phyloP scores from a whole-genome alignment of 1,140 invertebrate genomes.

The Drosophila pachea region DNA sequence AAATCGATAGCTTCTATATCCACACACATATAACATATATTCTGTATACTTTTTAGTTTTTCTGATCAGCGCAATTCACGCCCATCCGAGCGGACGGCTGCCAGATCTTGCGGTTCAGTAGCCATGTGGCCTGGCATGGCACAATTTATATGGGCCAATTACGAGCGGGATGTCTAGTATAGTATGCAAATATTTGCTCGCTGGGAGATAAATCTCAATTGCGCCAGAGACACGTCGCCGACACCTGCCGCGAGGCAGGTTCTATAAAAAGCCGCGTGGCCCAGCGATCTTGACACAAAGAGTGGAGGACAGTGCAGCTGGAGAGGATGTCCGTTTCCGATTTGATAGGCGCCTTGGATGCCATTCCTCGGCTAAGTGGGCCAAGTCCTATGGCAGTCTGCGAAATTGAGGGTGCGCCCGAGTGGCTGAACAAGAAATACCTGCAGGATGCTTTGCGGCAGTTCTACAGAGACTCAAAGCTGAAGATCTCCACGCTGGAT shows the following conservation, averaged over 20 bases:
- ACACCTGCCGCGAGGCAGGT: constrained; percentile 14
- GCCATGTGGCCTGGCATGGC: constrained; percentile 1
- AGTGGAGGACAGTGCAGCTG: neutral
- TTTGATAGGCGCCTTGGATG: constrained; percentile 57
- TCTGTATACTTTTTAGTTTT: too few relatives aligned
- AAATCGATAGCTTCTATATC: too few relatives aligned
- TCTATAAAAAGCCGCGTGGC: constrained; percentile 43
- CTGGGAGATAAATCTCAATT: constrained; percentile 51
- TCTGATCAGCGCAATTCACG: too few relatives aligned
- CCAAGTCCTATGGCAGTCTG: neutral
- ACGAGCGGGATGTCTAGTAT: constrained; percentile 22
- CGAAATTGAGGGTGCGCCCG: constrained; percentile 46
- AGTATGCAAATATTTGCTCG: constrained; percentile 8
- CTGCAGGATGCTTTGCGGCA: constrained; percentile 51
- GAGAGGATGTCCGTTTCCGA: constrained; percentile 63
- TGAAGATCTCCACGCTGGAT: constrained; percentile 51
- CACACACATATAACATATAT: too few relatives aligned
- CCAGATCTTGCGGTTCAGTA: neutral
- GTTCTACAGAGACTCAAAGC: constrained; percentile 49
- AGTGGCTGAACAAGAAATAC: constrained; percentile 65
- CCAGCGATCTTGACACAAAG: constrained; percentile 14
- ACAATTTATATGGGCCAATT: constrained; percentile 15
- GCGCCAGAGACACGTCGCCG: constrained; percentile 15
- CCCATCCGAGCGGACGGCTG: too few relatives aligned
- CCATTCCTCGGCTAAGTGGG: constrained; percentile 42